Base-by-base conservation (phyloP, 2,797 vertebrate genomes). In the Sciurus carolinensis region DNA sequence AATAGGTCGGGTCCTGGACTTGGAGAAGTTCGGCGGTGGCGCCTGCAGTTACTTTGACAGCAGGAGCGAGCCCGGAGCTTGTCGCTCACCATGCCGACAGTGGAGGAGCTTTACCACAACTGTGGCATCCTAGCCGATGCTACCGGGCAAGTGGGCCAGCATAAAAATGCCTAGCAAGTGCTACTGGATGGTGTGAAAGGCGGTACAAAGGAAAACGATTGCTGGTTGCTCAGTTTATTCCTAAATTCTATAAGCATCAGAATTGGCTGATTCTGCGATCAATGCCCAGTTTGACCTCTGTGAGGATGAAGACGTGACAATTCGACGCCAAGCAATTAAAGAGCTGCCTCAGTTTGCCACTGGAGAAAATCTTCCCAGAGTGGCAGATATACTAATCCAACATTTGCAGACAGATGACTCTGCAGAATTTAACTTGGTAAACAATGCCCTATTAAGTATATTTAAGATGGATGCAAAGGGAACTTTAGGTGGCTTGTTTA, bases 381-480 rank as follows among this genome's bases (percentile, higher is more conserved):
- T 99, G 82, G 99, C 99, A 87, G 99, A 99, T 97, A 99, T 99
- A 97, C 99, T 99, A 73, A 99, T 99, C 33, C 99, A 99, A 94
- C 99, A 99, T 90, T 99, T 99, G 2, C 99, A 99, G 97, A 99
- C 99, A 98, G 99, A 99, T 98, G 99, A 99, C 97, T 99, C 99
- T 50, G 99, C 99, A 86, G 99, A 99, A 98, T 99, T 99, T 98
- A 99, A 99, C 98, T 99, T 99, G 98, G 99, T 99, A 95, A 99
- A 99, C 97, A 99, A 98, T 82, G 99, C 99, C n/a, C 98, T 99
- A 84, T 98, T 99, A 95, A 99, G 99, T 94, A 99, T 99, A 98
- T 99, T 99, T 98, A 99, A 99, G 98, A 99, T 99, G 95, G 99
- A 99, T 95, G 99, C 99, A 67, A 99, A 99, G 98, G 99, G 99